Evolutionary conservation across 2,113 vertebrate genomes (phyloP).

Genomic region (Anguilla rostrata): DNA sequence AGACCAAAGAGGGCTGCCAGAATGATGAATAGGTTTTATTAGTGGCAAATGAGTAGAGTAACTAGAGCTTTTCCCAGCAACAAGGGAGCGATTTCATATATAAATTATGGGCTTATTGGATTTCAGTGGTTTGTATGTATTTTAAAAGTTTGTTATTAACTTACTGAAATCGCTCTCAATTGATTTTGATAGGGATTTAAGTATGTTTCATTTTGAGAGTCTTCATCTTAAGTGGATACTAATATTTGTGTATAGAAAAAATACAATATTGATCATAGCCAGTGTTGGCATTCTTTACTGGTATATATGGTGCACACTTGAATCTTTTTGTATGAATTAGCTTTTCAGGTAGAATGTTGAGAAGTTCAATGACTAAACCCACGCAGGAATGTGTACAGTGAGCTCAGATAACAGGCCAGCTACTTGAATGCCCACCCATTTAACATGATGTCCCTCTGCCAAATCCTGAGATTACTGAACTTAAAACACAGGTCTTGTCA

Average conservation of each 20-base stretch:
- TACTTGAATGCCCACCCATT: not conserved
- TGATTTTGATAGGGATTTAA: not conserved
- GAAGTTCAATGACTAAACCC: not conserved
- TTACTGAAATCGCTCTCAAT: not conserved
- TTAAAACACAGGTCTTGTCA: not conserved
- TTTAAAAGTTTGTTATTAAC: not conserved
- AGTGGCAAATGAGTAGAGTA: conserved; percentile 19
- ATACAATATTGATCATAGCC: not conserved
- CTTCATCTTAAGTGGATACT: not conserved
- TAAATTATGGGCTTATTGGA: not conserved
- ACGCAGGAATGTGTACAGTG: not conserved
- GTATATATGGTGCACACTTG: no score
- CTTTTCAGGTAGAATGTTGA: not conserved
- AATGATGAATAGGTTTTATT: conserved; percentile 33
- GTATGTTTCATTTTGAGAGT: not conserved
- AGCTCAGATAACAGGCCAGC: not conserved
- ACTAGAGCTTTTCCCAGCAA: conserved; percentile 34
- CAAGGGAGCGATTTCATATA: conserved; percentile 3
- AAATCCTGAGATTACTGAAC: not conserved
- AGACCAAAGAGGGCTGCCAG: conserved; percentile 9
- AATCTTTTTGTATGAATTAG: not conserved
- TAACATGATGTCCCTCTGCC: not conserved
- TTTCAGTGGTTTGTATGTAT: not conserved
- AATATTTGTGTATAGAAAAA: not conserved
- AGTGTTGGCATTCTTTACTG: not conserved